These are phyloP conservation scores for Urocyon cinereoargenteus DNA, from an alignment of 2,797 vertebrate species.

Conservation along the genomic window DNA sequence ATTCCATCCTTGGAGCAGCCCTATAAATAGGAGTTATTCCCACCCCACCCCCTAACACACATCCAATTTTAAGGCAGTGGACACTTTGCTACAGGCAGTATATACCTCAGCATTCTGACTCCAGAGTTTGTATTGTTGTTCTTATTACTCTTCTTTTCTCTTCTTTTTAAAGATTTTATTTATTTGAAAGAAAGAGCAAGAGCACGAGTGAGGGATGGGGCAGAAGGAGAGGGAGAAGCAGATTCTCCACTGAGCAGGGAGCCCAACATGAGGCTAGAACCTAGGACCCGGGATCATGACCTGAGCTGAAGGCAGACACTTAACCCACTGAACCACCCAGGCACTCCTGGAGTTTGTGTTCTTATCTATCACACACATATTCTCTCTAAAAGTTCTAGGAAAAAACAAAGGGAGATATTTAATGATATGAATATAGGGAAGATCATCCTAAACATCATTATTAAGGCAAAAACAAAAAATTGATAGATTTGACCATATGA, in stretches of 20 bases:
- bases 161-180: not conserved
- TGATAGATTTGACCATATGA: not conserved
- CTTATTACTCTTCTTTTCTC: not conserved
- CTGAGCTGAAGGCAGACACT: not conserved
- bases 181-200: not conserved
- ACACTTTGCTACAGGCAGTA: not conserved
- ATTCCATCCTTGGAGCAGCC: not conserved
- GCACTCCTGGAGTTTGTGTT: not conserved
- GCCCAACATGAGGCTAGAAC: not conserved
- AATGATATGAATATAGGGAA: not conserved
- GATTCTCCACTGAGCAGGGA: not conserved
- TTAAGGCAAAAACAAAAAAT: conserved; percentile 26
- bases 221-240: too few species aligned
- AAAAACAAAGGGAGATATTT: not conserved
- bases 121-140: not conserved
- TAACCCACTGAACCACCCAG: not conserved
- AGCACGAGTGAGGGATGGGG: too few species aligned
- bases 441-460: not conserved
- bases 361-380: not conserved
- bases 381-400: not conserved
- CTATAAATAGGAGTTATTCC: not conserved
- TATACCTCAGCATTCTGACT: not conserved
- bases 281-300: not conserved
- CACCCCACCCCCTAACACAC: not conserved
- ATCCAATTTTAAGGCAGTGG: not conserved